These are phyloP conservation scores for Panagrolaimus sp. DNA, from an alignment of 1,140 invertebrate species.

Conservation along the genomic window DNA sequence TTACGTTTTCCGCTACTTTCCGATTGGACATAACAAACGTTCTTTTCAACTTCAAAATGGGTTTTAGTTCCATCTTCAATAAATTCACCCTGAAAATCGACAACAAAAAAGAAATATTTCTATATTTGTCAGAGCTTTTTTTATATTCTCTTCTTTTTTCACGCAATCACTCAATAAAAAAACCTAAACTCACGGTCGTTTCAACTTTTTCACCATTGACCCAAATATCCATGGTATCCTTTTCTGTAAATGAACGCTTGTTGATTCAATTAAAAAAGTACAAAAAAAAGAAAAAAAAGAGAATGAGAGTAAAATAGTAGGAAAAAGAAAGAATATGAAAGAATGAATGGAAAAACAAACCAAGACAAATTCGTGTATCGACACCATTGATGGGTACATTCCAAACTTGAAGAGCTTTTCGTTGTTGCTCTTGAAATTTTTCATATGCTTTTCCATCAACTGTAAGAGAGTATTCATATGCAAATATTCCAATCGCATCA, in stretches of 20 bases:
- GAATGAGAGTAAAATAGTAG: no score
- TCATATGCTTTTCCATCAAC: slow-evolving; percentile 73
- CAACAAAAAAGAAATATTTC: background rate
- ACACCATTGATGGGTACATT: slow-evolving; percentile 61
- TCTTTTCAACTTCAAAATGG: slow-evolving; percentile 66
- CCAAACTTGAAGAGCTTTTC: slow-evolving; percentile 70
- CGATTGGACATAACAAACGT: slow-evolving; percentile 65
- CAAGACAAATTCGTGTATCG: slow-evolving; percentile 68
- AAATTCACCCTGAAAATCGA: slow-evolving; percentile 68
- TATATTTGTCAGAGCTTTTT: slow-evolving; percentile 9
- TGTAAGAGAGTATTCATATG: slow-evolving; percentile 72
- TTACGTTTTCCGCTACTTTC: slow-evolving; percentile 62
- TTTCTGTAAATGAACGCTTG: slow-evolving; percentile 65
- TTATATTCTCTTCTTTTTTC: background rate
- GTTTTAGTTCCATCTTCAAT: slow-evolving; percentile 76
- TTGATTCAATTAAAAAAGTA: background rate
- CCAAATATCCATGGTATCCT: slow-evolving; percentile 73
- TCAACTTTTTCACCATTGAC: slow-evolving; percentile 71
- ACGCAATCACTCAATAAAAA: background rate
- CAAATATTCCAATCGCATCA: slow-evolving; percentile 73
- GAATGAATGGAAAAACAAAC: slow-evolving; percentile 62
- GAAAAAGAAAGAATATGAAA: background rate
- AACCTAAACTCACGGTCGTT: slow-evolving; percentile 63
- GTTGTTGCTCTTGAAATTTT: slow-evolving; percentile 73
- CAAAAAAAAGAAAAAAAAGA: no score